Evolutionary conservation across 2,113 vertebrate genomes (phyloP).

Genomic region (Apodemus sylvaticus): DNA sequence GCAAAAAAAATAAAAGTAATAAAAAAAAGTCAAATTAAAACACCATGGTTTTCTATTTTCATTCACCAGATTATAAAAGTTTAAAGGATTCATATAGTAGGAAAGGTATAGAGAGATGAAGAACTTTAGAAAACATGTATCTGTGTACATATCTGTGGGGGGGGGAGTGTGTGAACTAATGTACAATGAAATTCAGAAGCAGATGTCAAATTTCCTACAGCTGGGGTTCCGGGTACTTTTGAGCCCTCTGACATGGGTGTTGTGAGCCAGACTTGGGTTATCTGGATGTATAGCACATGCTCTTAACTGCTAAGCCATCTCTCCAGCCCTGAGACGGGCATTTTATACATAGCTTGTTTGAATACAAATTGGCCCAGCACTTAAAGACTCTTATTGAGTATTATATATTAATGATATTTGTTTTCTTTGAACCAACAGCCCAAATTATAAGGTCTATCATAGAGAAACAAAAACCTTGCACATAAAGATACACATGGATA

Average conservation of each 20-base stretch:
- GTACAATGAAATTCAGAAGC: background rate
- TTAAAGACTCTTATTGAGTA: background rate
- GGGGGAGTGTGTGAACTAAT: background rate
- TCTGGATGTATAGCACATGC: background rate
- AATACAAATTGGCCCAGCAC: background rate
- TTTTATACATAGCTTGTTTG: background rate
- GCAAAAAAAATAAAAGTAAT: background rate
- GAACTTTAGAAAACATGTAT: background rate
- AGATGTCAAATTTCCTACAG: background rate
- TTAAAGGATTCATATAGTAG: background rate
- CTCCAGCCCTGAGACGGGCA: background rate
- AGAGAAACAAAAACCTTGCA: too few species aligned
- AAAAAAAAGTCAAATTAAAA: conserved; percentile 1
- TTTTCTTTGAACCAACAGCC: background rate
- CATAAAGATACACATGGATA: too few species aligned
- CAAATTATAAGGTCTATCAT: background rate
- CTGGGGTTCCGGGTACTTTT: background rate
- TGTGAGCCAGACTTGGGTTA: background rate
- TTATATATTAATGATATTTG: background rate
- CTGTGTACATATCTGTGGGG: background rate
- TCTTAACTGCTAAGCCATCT: background rate
- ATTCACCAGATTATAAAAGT: background rate
- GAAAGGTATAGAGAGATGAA: background rate
- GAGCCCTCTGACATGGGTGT: background rate
- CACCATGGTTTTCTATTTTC: background rate